Evolutionary conservation across 2,113 vertebrate genomes (phyloP), one percentile per base, ranked within the genome.

Genomic region (Gymnocephalus cernua): DNA sequence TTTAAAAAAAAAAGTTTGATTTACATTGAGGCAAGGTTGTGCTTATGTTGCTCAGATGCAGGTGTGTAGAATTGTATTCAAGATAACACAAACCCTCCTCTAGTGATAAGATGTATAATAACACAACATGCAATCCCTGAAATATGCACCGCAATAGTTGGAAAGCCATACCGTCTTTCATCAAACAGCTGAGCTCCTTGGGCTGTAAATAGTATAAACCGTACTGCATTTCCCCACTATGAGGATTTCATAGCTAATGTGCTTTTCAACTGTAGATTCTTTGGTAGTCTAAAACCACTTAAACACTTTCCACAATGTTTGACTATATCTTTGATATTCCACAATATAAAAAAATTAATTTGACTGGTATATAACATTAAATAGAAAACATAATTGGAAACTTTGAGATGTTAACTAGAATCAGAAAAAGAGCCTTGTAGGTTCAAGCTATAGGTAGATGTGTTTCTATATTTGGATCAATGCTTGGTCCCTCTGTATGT

Each of bases 101-200:
- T 58, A 50, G 32, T 69, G n/a, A 75, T 45, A 72, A 50, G 38
- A 11, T 41, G 38, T 41, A 41, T 41, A 41, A 11, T 41, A 41
- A 41, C 9, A 41, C 11, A 41, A 2, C 38, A 41, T 41, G 77
- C 79, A 59, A 11, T 69, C 10, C 66, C 54, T 84, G 88, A 87
- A 84, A 88, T 84, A 74, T 84, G 74, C 81, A 56, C 64, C n/a
- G 4, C 73, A 41, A 59, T 27, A 35, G 41, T 74, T 67, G 47
- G 79, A 78, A 66, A 68, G 66, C 68, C 64, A 59, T 50, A 74
- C 64, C n/a, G n/a, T 59, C 71, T 68, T 53, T 82, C 69, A 67
- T 67, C 47, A 54, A 66, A 9, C 82, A 58, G 50, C 64, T 61
- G 62, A 84, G 79, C 54, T 73, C 54, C 25, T 59, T 29, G 18